Evolutionary conservation across 2,888 invertebrate genomes (phyloP).

Genomic region (Sinopyrophorus schimmeli): DNA sequence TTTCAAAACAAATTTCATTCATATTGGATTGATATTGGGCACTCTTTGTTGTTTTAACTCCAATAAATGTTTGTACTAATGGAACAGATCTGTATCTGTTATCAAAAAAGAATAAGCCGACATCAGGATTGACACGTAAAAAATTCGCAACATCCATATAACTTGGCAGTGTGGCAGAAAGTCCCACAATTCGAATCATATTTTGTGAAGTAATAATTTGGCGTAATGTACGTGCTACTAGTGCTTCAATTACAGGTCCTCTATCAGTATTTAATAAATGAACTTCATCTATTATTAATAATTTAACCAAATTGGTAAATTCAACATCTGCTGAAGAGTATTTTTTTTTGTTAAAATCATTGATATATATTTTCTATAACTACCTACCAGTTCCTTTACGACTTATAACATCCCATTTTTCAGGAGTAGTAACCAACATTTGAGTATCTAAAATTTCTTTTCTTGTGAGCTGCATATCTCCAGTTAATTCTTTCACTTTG

Average conservation of each 20-base stretch:
- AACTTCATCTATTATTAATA: slow-evolving; percentile 96
- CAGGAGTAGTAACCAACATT: slow-evolving; percentile 98
- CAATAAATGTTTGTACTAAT: slow-evolving; percentile 84
- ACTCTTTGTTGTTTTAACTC: slow-evolving; percentile 44
- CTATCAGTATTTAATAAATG: slow-evolving; percentile 96
- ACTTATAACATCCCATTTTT: slow-evolving; percentile 99
- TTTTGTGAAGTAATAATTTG: slow-evolving; percentile 76
- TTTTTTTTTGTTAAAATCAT: no score
- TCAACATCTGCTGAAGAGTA: slow-evolving; percentile 83
- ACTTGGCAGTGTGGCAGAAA: slow-evolving; percentile 97
- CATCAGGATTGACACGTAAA: slow-evolving; percentile 88
- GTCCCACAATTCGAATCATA: slow-evolving; percentile 95
- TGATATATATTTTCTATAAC: slow-evolving; percentile 5
- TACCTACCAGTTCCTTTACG: slow-evolving; percentile 79
- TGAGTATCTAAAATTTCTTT: slow-evolving; percentile 93
- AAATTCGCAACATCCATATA: slow-evolving; percentile 96
- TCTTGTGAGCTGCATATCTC: slow-evolving; percentile 97
- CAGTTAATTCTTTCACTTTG: slow-evolving; percentile 88
- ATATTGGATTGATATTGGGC: slow-evolving; percentile 67
- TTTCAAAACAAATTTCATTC: slow-evolving; percentile 92
- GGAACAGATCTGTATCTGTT: slow-evolving; percentile 95
- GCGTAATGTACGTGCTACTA: slow-evolving; percentile 75
- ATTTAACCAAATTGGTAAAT: slow-evolving; percentile 84
- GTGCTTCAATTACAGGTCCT: slow-evolving; percentile 95
- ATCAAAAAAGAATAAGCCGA: slow-evolving; percentile 93